phyloP scores from a whole-genome alignment of 2,113 vertebrate species.

The Stegostoma tigrinum region DNA sequence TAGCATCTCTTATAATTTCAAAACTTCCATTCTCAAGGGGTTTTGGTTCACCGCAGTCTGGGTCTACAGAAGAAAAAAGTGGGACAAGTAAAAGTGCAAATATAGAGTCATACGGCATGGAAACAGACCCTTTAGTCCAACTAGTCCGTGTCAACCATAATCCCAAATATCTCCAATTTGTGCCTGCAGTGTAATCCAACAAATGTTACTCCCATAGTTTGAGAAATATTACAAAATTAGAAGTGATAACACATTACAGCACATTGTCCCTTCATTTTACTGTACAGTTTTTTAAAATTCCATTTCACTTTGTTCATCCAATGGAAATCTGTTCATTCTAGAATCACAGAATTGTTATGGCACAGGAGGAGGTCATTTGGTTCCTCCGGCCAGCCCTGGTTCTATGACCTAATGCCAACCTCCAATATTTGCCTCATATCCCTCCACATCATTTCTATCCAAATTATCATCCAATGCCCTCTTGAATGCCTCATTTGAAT shows the following conservation, averaged over 20 bases:
- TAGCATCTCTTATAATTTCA: fast-evolving
- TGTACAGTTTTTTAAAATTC: not conserved
- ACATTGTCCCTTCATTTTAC: not conserved
- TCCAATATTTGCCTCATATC: no score
- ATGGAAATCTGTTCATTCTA: not conserved
- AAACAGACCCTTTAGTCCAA: no score
- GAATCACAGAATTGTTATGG: no score
- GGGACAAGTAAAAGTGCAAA: not conserved
- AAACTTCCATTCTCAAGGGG: not conserved
- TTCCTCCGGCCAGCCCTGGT: no score
- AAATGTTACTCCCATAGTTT: not conserved
- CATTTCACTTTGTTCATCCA: not conserved
- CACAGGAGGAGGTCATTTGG: no score
- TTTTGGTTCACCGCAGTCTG: not conserved
- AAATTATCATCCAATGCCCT: no score
- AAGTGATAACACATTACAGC: not conserved
- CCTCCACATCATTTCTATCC: not conserved
- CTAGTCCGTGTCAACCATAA: no score
- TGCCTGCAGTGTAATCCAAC: not conserved
- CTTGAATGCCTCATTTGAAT: no score
- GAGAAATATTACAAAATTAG: not conserved
- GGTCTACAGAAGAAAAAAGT: not conserved
- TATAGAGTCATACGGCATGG: no score
- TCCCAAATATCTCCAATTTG: not conserved
- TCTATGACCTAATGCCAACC: no score